Evolutionary conservation across 53 echinoderm and acorn worm species (phyloP).

Genomic region (Hippasteria phrygiana): DNA sequence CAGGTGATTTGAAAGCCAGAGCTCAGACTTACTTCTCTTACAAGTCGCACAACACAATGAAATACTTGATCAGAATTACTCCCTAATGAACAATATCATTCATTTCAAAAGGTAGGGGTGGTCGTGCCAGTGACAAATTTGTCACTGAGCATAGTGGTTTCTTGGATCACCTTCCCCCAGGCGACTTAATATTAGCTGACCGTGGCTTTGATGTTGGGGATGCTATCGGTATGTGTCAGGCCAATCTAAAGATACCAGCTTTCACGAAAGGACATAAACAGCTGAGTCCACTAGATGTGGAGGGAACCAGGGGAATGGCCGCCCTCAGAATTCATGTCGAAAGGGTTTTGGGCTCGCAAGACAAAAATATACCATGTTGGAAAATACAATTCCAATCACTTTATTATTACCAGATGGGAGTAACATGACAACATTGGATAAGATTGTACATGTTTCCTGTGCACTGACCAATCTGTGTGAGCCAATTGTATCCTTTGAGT

Average conservation of each 20-base stretch:
- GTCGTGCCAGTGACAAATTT: constrained; percentile 24
- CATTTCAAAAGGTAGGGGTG: constrained; percentile 62
- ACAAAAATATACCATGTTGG: constrained; percentile 24
- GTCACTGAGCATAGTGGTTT: too few species aligned
- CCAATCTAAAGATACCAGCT: constrained; percentile 38
- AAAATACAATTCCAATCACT: too few species aligned
- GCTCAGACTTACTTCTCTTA: constrained; percentile 51
- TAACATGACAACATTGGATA: constrained; percentile 16
- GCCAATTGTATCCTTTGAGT: not conserved
- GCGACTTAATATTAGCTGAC: constrained; percentile 51
- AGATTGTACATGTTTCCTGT: constrained; percentile 50
- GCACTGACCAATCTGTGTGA: constrained; percentile 26
- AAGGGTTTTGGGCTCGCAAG: constrained; percentile 50
- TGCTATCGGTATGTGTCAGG: constrained; percentile 29
- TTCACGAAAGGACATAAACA: constrained; percentile 62
- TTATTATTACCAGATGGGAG: too few species aligned
- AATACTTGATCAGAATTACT: too few species aligned
- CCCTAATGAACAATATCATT: constrained; percentile 45
- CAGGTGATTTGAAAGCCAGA: constrained; percentile 47
- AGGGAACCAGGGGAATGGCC: constrained; percentile 20
- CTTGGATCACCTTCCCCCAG: too few species aligned
- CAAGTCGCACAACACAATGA: constrained; percentile 17
- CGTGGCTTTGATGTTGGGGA: constrained; percentile 45
- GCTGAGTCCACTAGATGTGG: constrained; percentile 21
- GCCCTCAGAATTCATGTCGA: constrained; percentile 52